Conservation (phyloP, 2,113 vertebrate species). For the Gallinago media region DNA sequence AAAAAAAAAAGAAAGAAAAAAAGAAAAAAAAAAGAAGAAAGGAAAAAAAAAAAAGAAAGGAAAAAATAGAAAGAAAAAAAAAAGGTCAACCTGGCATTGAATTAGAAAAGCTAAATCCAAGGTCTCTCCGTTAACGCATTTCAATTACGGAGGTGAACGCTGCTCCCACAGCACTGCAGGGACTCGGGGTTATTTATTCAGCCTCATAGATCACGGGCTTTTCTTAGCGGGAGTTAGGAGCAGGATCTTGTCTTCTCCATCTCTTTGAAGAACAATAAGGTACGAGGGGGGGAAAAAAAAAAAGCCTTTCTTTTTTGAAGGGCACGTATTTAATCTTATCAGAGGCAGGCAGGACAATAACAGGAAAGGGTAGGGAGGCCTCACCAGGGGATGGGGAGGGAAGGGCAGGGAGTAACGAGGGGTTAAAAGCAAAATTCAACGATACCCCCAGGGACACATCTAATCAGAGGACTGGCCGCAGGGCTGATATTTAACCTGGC, state of each 20-base stretch:
- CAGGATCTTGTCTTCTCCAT: background rate
- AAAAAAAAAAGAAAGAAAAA: background rate
- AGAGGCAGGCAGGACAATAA: slow-evolving; percentile 69
- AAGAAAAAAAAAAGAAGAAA: background rate
- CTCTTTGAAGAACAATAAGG: slow-evolving; percentile 63
- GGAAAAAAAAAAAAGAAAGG: background rate
- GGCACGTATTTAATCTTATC: slow-evolving; percentile 65
- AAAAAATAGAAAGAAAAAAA: background rate
- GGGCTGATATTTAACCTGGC: background rate
- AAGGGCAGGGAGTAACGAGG: slow-evolving; percentile 5
- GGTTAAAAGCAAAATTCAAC: background rate
- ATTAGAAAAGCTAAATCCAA: background rate
- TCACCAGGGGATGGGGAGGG: slow-evolving; percentile 11
- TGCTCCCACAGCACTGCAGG: background rate
- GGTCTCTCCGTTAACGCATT: background rate
- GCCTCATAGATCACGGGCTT: background rate
- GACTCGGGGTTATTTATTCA: background rate
- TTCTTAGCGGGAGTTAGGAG: background rate
- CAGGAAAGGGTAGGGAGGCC: slow-evolving; percentile 77
- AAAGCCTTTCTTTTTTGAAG: background rate
- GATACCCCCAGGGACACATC: slow-evolving; percentile 2
- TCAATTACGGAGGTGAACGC: background rate
- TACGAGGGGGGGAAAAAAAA: background rate
- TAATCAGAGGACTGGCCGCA: slow-evolving; percentile 40
- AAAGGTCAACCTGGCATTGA: background rate